Evolutionary conservation across 2,888 invertebrate species (phyloP), one percentile per base, ranked within the genome.

Genomic region (Abscondita cerata): DNA sequence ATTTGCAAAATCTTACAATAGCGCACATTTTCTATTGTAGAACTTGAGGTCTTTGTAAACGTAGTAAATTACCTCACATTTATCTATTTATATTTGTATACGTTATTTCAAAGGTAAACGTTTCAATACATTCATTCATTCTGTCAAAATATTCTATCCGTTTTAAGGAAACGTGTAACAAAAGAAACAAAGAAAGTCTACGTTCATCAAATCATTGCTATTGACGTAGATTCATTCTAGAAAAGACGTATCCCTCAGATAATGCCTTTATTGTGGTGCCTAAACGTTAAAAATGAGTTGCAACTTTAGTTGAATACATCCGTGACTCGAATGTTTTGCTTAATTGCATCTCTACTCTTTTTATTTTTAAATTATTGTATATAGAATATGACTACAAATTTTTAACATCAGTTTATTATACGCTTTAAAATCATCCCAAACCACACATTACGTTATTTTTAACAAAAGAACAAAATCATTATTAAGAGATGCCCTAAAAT

Each of bases 261-360:
- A 62, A 62, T 62, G 59, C 54, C 62, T 59, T 59, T 59, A 65
- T 65, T 62, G 62, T 62, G 62, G 52, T 54, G 44, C 36, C 56
- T 59, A 62, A 55, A 62, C 59, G 57, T 56, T 57, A 38, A 58
- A 67, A 67, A 67, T 65, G 67, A 67, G 67, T 67, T 65, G 66
- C 66, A 66, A 59, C 62, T 66, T 66, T 58, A 31, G 46, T 48
- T 59, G 52, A 62, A 66, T 67, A 60, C 57, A 56, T 59, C 59
- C 64, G 59, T 66, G 66, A 66, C 66, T 66, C n/a, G 66, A 59
- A 51, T 52, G 57, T 66, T 66, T 64, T 48, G 51, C 61, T 64
- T 66, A 66, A 66, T 66, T 66, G 57, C 54, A 62, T 54, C 51
- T 54, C 50, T 57, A 46, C 31, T 52, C 25, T 46, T 36, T 48